Base-by-base conservation (phyloP, 35 echinoderm and acorn worm species). In the Eucidaris tribuloides region DNA sequence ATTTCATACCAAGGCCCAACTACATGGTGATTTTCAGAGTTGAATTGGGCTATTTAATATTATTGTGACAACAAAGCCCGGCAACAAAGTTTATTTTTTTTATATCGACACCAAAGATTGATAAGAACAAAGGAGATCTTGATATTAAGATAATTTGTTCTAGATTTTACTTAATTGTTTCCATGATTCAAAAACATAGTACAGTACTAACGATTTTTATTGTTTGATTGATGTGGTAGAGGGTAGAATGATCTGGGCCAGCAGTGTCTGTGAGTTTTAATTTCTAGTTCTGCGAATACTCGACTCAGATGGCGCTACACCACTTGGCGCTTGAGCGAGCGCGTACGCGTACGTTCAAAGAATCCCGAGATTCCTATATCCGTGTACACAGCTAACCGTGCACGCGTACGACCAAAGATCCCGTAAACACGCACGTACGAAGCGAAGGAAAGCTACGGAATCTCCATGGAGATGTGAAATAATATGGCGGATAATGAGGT, bases 401-500 rank as follows among this genome's bases (percentile, higher is more conserved):
- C 61, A 33, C 61, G 37, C 61, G 61, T 34, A 64, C 61, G 22
- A 15, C 61, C 22, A n/a, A 7, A 4, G 28, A 64, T 32, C 25
- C n/a, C n/a, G n/a, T n/a, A n/a, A n/a, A n/a, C n/a, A n/a, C n/a
- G n/a, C n/a, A 34, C 22, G 17, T 14, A 27, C 17, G 27, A 27
- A 11, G 24, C 27, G 5, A 17, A 64, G 14, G 7, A 31, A 29
- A 17, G 28, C 37, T 27, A 23, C 49, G 24, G 24, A 59, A 82
- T 82, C 80, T 55, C 80, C 80, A 82, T 82, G 80, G 80, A 60
- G 80, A 82, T 82, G 25, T 64, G 45, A 82, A 63, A 82, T 35
- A 81, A 55, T 59, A 82, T 82, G 80, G 80, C 80, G 80, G 80
- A 82, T 27, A 82, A 82, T 41, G 80, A 82, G 80, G 80, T 82